phyloP scores from a whole-genome alignment of 2,113 vertebrate species.

The Forbesichthys papilliferus region DNA sequence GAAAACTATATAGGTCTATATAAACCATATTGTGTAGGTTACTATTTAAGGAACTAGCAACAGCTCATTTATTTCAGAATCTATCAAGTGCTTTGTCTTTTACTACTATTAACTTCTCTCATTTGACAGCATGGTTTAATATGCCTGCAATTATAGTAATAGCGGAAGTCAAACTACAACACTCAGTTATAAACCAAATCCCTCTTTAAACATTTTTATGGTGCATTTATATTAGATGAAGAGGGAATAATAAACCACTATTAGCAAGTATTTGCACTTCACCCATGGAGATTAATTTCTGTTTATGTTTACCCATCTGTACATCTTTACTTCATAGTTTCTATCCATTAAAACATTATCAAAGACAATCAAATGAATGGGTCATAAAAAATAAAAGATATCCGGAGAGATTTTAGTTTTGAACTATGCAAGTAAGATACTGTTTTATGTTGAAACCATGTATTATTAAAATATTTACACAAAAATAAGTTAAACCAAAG shows the following conservation, averaged over 20 bases:
- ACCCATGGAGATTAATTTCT: not conserved
- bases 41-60: too few relatives aligned
- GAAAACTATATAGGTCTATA: too few relatives aligned
- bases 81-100: not conserved
- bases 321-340: not conserved
- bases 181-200: slow-evolving; percentile 15
- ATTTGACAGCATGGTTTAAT: not conserved
- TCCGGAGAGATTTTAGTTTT: too few relatives aligned
- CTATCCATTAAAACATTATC: not conserved
- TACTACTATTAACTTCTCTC: not conserved
- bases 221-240: not conserved
- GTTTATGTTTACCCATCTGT: not conserved
- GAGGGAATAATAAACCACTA: not conserved
- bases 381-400: too few relatives aligned
- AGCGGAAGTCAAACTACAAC: slow-evolving; percentile 2
- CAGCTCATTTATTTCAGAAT: not conserved
- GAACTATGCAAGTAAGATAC: not conserved
- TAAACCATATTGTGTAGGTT: too few relatives aligned
- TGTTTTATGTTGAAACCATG: too few relatives aligned
- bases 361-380: not conserved
- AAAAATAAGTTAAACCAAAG: too few relatives aligned
- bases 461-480: too few relatives aligned
- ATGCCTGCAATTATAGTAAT: not conserved
- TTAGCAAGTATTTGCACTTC: not conserved
- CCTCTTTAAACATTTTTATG: slow-evolving; percentile 26